Evolutionary conservation across 2,113 vertebrate species (phyloP).

Genomic region (Bolborhynchus lineola): DNA sequence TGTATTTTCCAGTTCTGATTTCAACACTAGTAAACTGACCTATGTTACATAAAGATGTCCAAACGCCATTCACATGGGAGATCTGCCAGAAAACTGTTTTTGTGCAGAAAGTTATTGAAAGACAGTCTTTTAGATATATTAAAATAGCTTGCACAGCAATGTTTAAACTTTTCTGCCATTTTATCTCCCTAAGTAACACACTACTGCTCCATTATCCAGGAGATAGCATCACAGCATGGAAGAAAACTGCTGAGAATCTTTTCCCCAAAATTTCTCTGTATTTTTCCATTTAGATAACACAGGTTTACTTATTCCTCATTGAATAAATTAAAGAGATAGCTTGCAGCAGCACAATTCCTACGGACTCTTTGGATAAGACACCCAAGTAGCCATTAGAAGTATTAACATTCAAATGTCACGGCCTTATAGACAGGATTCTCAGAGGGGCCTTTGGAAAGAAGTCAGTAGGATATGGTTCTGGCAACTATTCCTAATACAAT

Average conservation of each 20-base stretch:
- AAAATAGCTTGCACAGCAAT: not conserved
- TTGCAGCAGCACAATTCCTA: not conserved
- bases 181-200: not conserved
- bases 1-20: not conserved
- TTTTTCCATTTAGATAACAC: not conserved
- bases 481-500: not conserved
- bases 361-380: not conserved
- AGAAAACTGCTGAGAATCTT: not conserved
- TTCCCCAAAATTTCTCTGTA: not conserved
- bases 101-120: not conserved
- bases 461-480: not conserved
- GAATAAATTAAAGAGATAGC: not conserved
- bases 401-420: not conserved
- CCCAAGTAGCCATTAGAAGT: not conserved
- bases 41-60: not conserved
- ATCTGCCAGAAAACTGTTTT: not conserved
- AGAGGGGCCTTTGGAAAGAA: not conserved
- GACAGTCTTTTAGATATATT: not conserved
- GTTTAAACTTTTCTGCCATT: not conserved
- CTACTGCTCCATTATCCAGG: not conserved
- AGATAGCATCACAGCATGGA: not conserved
- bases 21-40: not conserved
- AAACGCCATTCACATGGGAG: not conserved
- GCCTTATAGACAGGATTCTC: not conserved
- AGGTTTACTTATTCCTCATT: not conserved